Base-by-base conservation (phyloP, 2,888 invertebrate species). In the Cotesia congregata region DNA sequence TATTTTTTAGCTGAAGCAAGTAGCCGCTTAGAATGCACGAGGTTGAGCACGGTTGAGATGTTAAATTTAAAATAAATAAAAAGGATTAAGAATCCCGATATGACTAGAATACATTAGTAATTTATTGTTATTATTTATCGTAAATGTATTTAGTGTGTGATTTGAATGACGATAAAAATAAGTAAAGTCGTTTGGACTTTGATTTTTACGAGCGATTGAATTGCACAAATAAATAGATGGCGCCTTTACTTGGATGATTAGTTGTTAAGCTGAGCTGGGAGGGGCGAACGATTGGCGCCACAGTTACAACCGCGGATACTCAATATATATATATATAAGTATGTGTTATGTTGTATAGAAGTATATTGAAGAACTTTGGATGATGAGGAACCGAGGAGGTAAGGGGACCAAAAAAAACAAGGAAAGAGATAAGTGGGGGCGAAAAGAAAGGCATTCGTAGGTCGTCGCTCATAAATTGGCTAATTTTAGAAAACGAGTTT, bases 401-500 rank as follows among this genome's bases (percentile, higher is more conserved):
- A 15, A 78, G 69, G 76, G 67, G 60, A 73, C 59, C 62, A 69
- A 30, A n/a, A n/a, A 70, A 38, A 15, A 39, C 39, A 74, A 50
- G 6, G 67, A 9, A 62, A 40, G 62, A 41, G 65, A 75, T 78
- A 74, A 70, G 75, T 68, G 39, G 40, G 77, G 64, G 78, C 62
- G 76, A 79, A 78, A 73, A 81, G 78, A 80, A 80, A 81, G 81
- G 77, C 82, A 81, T 81, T 82, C 80, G 81, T 80, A 78, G 80
- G 80, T 81, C 79, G 80, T 80, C 80, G 83, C 81, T 82, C 83
- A 80, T 83, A 83, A 83, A 83, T 83, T 82, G 81, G 83, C 83
- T 82, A 83, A 83, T 83, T 83, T 83, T 83, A 82, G 81, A 83
- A 82, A 84, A 84, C 84, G 78, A 79, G 83, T 83, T 83, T 83